Base-by-base conservation (phyloP, 2,888 invertebrate genomes). In the Anagyrus pseudococci region DNA sequence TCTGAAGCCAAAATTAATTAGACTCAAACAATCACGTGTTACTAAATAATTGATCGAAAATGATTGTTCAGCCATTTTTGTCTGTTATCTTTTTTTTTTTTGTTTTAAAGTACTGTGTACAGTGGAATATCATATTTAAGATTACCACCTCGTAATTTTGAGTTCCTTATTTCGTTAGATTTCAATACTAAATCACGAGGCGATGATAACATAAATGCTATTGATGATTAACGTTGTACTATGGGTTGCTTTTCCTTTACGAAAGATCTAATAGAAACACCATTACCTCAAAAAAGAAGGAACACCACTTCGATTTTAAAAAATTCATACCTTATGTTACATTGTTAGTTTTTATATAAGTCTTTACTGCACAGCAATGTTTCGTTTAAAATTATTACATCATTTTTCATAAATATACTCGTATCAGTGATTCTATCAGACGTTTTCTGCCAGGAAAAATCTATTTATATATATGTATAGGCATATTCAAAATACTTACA, bases 181-280 rank as follows among this genome's bases (percentile, higher is more conserved):
- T 33, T 19, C 46, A 58, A 52, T 3, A 41, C 25, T 59, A 56
- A 56, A 59, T 66, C 19, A 58, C 52, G 62, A 66, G 50, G 49
- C 44, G 43, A 66, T 53, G 40, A 2, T 46, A 57, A 57, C 58
- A 54, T 26, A 66, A 66, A 66, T 62, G 60, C 62, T 62, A 66
- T 60, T 62, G 62, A 66, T 66, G 60, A 58, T 66, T 59, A 60
- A 62, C 44, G 62, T 66, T 62, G 66, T 66, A 66, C 66, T 66
- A 48, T 66, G 66, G 62, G 66, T 62, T 66, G 55, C 53, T 66
- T 66, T 66, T 60, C 62, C 59, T 57, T 55, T 23, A 23, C 25
- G 37, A 62, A 62, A 52, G 23, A 64, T 67, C 61, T 60, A 58
- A 67, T 67, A 67, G 63, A 67, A 67, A 67, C 63, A 67, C 66